Evolutionary conservation across 64 coral and sea anemone genomes (phyloP), one percentile per base, ranked within the genome.

Genomic region (Montipora cactus): DNA sequence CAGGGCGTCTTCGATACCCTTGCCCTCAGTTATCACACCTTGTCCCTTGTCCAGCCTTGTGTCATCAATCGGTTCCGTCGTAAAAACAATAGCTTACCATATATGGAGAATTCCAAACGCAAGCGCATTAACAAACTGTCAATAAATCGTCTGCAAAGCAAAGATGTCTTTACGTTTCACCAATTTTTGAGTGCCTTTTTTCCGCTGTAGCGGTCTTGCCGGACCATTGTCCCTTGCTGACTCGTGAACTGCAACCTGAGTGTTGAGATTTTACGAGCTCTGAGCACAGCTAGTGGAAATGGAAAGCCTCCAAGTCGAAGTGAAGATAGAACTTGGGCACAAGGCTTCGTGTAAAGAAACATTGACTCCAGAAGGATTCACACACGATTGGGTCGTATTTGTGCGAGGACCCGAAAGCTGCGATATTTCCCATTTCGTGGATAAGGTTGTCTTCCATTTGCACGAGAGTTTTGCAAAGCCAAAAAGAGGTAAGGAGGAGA

Each of bases 361-460:
- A 7, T 87, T 67, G 2, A 99, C 92, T 90, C 95, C 84, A 8
- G 98, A 96, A 49, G 98, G 98, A 48, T 99, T 94, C 86, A 99
- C 98, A 23, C 98, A 99, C 47, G 98, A 95, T 7, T 99, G 98
- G 98, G 76, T 73, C 1, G 93, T 99, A 49, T 99, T 99, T 94
- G 98, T 99, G 50, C 89, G 98, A 57, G 98, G 98, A 13, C 90
- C 92, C 50, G 95, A 96, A 13, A 91, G 93, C 55, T 89, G 77
- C 45, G 98, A 99, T 89, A 96, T 99, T 89, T 99, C 98, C 25
- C 95, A 99, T 49, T 99, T 99, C 77, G 98, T 99, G 79, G 98
- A 99, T 44, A 99, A 99, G 52, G 98, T 99, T 13, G 93, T 99
- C 1, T 99, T 99, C 75, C n/a, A 96, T 71, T 89, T 99, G 74